Conservation (phyloP, 2,888 invertebrate genomes). For the Erpobdella octoculata region DNA sequence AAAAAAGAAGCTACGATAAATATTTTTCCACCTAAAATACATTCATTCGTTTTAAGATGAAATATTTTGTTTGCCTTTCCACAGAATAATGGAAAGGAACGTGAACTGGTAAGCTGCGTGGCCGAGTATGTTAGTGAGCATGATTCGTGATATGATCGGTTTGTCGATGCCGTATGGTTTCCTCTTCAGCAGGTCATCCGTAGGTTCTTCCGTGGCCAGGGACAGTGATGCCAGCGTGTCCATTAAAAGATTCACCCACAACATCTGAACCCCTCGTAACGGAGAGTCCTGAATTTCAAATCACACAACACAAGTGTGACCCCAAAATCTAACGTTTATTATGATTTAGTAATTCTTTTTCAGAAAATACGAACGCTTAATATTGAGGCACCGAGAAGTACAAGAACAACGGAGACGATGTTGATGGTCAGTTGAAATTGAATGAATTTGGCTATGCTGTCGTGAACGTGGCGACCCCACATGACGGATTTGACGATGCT, state of each 20-base stretch:
- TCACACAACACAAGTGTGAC: too few relatives aligned
- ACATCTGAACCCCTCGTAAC: slow-evolving; percentile 22
- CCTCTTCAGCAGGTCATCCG: slow-evolving; percentile 18
- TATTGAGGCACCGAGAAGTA: slow-evolving; percentile 20
- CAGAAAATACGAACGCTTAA: not conserved
- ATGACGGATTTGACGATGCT: slow-evolving; percentile 26
- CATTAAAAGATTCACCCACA: slow-evolving; percentile 29
- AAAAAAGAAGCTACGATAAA: not conserved
- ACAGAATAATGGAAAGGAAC: slow-evolving; percentile 53
- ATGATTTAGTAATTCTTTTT: too few relatives aligned
- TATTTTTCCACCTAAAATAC: not conserved
- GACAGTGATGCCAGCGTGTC: slow-evolving; percentile 27
- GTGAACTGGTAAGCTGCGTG: slow-evolving; percentile 21
- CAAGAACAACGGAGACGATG: slow-evolving; percentile 24
- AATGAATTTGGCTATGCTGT: slow-evolving; percentile 27
- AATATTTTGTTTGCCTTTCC: not conserved
- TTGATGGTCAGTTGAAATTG: slow-evolving; percentile 29
- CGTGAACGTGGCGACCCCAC: slow-evolving; percentile 28
- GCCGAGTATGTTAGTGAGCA: slow-evolving; percentile 24
- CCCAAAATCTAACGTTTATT: not conserved
- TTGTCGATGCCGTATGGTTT: slow-evolving; percentile 15
- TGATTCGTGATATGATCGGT: slow-evolving; percentile 18
- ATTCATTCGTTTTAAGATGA: not conserved
- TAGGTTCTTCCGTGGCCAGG: slow-evolving; percentile 25
- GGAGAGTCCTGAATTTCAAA: slow-evolving; percentile 28